These are phyloP conservation scores for Pteropus alecto DNA, from an alignment of 2,113 vertebrate genomes.

Conservation along the genomic window DNA sequence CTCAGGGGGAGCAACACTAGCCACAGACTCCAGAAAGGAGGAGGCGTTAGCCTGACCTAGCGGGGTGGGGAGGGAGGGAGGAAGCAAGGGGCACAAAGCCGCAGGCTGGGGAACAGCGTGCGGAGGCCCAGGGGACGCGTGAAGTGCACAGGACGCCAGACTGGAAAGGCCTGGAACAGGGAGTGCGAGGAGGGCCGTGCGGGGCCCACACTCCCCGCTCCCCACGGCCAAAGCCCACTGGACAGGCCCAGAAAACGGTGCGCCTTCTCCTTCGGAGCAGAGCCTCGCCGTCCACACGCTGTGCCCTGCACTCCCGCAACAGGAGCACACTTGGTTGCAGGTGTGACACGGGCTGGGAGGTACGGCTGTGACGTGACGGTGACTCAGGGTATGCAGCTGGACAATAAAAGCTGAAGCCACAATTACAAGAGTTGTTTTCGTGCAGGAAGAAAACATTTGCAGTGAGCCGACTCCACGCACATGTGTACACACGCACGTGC, in stretches of 20 bases:
- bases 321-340: not conserved
- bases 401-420: not conserved
- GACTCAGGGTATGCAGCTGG: too few relatives aligned
- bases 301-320: not conserved
- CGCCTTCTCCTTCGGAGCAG: not conserved
- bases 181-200: not conserved
- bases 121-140: rapidly evolving
- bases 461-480: too few relatives aligned
- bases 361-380: not conserved
- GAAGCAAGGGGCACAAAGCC: not conserved
- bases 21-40: not conserved
- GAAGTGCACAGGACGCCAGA: rapidly evolving
- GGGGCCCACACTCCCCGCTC: too few relatives aligned
- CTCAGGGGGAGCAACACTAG: not conserved
- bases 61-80: too few relatives aligned
- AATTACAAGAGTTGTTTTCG: not conserved
- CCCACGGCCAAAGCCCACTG: rapidly evolving
- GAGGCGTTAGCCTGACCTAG: not conserved
- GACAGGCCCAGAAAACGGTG: not conserved
- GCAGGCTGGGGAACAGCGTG: not conserved
- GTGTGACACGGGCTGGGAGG: too few relatives aligned
- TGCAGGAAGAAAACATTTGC: not conserved
- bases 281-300: not conserved
- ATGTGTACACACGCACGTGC: not conserved
- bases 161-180: not conserved